Evolutionary conservation across 2,797 vertebrate genomes (phyloP).

Genomic region (Sebastes ruberrimus): DNA sequence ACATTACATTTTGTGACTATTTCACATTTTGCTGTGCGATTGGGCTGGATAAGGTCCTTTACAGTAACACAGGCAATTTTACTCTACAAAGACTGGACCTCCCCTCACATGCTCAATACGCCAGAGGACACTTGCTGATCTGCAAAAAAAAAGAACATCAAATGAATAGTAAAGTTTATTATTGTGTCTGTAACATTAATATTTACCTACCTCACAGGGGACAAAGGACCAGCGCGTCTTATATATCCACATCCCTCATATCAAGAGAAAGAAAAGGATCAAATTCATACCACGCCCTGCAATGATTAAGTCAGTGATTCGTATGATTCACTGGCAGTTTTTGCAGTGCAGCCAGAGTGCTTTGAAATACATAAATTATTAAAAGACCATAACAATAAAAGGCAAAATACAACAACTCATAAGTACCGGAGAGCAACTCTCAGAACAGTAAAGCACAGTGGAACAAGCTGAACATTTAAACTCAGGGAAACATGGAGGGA

Average conservation of each 20-base stretch:
- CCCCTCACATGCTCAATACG: neutral
- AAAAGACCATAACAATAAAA: conserved; percentile 32
- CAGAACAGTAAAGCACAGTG: conserved; percentile 1
- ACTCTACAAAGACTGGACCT: neutral
- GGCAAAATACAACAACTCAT: conserved; percentile 18
- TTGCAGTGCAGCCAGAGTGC: conserved; percentile 13
- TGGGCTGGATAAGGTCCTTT: neutral
- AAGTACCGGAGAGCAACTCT: conserved; percentile 20
- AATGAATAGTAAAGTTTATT: neutral
- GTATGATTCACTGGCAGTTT: conserved; percentile 10
- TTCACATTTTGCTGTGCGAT: neutral
- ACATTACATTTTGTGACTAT: neutral
- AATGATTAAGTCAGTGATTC: conserved; percentile 27
- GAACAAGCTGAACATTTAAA: conserved; percentile 19
- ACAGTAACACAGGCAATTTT: neutral
- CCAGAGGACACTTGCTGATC: neutral
- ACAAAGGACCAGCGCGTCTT: neutral
- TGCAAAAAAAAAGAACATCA: neutral
- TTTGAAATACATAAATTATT: conserved; percentile 48
- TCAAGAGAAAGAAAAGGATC: conserved; percentile 3
- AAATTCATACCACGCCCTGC: neutral
- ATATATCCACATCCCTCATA: neutral
- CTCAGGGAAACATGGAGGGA: neutral
- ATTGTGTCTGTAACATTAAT: neutral
- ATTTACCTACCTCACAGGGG: neutral